Percentiles rank a stretch among this genome's conserved stretches.
These are phyloP conservation scores for Tribolium castaneum DNA, from an alignment of 1,140 invertebrate genomes.

Conservation along the genomic window DNA sequence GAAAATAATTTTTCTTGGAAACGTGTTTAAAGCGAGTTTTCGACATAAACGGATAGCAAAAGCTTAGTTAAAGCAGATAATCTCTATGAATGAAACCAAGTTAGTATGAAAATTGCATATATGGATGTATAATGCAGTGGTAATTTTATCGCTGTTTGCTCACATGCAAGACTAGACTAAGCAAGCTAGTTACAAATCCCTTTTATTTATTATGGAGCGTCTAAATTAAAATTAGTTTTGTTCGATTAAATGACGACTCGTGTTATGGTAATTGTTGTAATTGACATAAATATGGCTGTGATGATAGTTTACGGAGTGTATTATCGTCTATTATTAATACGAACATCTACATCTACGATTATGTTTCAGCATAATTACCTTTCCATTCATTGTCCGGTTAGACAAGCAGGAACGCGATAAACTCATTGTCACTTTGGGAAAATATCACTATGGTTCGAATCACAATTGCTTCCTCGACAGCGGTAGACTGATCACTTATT, in stretches of 20 bases:
- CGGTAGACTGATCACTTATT: slow-evolving; percentile 34
- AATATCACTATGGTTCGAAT: slow-evolving; percentile 34
- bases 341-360: slow-evolving; percentile 12
- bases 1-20: too few relatives aligned
- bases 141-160: not conserved
- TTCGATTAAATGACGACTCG: too few relatives aligned
- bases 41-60: not conserved
- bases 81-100: not conserved
- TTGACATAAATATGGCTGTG: not conserved
- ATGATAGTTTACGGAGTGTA: not conserved
- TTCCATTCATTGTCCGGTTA: slow-evolving; percentile 55
- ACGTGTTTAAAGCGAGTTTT: not conserved
- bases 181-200: not conserved
- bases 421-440: slow-evolving; percentile 52
- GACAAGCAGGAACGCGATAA: slow-evolving; percentile 56
- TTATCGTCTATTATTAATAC: not conserved
- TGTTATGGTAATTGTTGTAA: not conserved
- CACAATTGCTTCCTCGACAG: slow-evolving; percentile 33
- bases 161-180: not conserved
- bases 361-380: slow-evolving; percentile 52
- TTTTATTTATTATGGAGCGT: not conserved
- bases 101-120: not conserved
- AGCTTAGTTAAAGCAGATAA: not conserved
- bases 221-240: too few relatives aligned
- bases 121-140: not conserved